Conservation (phyloP, 2,113 vertebrate species). For the Atrichornis clamosus region DNA sequence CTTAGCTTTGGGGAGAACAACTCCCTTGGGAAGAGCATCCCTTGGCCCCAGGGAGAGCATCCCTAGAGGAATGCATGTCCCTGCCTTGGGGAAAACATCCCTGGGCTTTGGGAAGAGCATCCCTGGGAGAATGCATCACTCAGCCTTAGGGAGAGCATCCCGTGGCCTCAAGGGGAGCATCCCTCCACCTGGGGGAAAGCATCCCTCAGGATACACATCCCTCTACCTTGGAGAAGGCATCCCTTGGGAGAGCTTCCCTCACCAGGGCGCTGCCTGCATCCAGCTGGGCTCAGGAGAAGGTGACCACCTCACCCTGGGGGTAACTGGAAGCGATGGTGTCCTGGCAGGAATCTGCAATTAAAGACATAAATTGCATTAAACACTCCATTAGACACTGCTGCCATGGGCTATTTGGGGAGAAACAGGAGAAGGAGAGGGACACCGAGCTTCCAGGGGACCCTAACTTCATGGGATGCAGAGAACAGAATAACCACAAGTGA, state of each 20-base stretch:
- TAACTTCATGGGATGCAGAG: background rate
- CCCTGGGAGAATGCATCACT: background rate
- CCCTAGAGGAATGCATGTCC: background rate
- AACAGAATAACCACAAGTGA: background rate
- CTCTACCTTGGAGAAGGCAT: background rate
- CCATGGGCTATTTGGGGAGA: background rate
- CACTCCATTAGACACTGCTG: background rate
- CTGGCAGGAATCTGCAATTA: slow-evolving; percentile 75
- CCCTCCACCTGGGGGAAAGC: rapidly evolving
- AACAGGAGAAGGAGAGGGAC: background rate
- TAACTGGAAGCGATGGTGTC: slow-evolving; percentile 72
- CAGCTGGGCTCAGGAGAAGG: slow-evolving; percentile 73
- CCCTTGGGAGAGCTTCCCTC: background rate
- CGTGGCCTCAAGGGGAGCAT: background rate
- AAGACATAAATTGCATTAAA: slow-evolving; percentile 64
- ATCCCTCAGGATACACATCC: background rate
- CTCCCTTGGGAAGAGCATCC: background rate
- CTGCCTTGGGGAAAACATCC: background rate
- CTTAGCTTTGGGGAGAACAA: background rate
- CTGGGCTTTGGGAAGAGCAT: background rate
- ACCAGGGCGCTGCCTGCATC: background rate
- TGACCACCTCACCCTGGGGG: slow-evolving; percentile 74
- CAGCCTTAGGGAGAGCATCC: background rate
- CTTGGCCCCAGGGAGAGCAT: background rate
- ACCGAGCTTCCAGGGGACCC: background rate